A percentile compares a stretch with the other conserved stretches of the same genome.
Conservation (phyloP, 2,888 invertebrate species). For the Eucera pruinosa region DNA sequence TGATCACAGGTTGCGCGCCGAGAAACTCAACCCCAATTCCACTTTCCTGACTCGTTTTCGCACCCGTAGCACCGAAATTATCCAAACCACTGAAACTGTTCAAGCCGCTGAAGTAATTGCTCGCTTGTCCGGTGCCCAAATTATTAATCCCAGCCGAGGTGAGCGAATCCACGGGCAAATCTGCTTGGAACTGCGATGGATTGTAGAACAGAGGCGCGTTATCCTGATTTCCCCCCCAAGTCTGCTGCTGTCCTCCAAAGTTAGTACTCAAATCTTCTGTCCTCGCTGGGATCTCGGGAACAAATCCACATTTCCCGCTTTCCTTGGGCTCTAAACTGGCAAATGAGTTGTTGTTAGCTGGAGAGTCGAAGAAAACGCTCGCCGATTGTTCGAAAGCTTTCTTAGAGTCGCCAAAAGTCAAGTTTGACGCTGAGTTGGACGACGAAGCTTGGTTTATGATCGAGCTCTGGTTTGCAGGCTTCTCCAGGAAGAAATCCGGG, state of each 20-base stretch:
- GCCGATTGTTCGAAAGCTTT: conserved; percentile 15
- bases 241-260: no score
- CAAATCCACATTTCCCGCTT: no score
- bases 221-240: no score
- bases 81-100: conserved; percentile 34
- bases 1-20: conserved; percentile 54
- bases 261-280: no score
- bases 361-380: conserved; percentile 39
- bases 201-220: conserved; percentile 74
- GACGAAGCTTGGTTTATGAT: conserved; percentile 19
- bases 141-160: no score
- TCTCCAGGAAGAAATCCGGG: conserved; percentile 30
- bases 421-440: background rate
- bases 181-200: conserved; percentile 68
- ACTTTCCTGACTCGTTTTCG: conserved; percentile 25
- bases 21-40: conserved; percentile 44
- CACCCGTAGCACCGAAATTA: conserved; percentile 34
- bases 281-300: no score
- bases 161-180: no score
- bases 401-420: background rate
- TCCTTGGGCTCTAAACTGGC: conserved; percentile 17
- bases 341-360: background rate
- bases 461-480: conserved; percentile 35
- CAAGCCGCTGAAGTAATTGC: background rate
- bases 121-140: no score